Evolutionary conservation across 2,113 vertebrate species (phyloP).

Genomic region (Pseudorectes ferrugineus): DNA sequence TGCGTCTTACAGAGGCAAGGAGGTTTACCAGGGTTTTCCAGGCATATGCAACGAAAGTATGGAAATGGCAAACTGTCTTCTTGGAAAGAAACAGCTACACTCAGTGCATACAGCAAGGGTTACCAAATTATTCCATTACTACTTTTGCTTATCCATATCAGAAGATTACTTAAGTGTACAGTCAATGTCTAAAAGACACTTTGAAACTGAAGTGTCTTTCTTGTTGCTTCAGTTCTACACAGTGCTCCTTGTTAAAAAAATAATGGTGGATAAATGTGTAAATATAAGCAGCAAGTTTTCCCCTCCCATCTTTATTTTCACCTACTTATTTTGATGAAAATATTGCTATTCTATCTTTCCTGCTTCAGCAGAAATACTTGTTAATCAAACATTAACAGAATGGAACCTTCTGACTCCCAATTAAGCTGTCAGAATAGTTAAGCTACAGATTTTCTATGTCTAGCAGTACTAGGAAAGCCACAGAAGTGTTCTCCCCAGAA

Average conservation of each 20-base stretch:
- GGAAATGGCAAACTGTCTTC: background rate
- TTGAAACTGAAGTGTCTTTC: background rate
- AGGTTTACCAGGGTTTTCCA: background rate
- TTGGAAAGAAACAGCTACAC: background rate
- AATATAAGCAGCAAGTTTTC: background rate
- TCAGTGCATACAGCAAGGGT: background rate
- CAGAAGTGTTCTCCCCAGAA: background rate
- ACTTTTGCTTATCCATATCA: background rate
- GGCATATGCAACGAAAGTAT: background rate
- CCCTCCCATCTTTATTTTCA: background rate
- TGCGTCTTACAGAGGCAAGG: fast-evolving
- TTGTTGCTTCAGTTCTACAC: background rate
- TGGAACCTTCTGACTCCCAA: background rate
- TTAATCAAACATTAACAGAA: background rate
- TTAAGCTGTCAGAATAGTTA: background rate
- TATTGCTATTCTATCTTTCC: background rate
- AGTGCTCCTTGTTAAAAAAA: background rate
- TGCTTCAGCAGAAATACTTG: background rate
- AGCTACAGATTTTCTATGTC: background rate
- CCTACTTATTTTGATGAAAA: background rate
- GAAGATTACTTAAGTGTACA: background rate
- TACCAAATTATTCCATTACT: background rate
- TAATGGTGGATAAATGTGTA: background rate
- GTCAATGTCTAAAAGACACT: background rate
- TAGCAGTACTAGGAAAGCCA: background rate